Percentiles rank a stretch among this genome's conserved stretches.
Conservation (phyloP, 2,113 vertebrate species). For the Engystomops pustulosus region DNA sequence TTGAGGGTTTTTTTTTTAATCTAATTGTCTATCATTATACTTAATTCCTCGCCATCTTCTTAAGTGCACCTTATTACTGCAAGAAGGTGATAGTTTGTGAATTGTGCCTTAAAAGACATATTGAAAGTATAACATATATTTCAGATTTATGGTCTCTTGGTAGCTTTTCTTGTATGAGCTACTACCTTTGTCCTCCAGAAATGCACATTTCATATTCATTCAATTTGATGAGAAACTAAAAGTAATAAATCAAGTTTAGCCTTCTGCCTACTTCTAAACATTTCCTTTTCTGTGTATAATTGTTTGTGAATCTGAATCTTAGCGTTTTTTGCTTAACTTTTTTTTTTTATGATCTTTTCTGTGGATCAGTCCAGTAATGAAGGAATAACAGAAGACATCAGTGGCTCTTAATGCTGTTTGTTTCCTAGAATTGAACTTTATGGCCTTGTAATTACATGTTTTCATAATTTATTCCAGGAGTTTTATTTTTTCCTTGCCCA, state of each 20-base stretch:
- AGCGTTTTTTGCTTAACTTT: neutral
- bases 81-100: conserved; percentile 9
- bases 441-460: neutral
- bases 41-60: neutral
- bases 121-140: conserved; percentile 7
- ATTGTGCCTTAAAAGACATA: conserved; percentile 54
- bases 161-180: neutral
- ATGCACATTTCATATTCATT: neutral
- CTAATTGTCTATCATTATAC: neutral
- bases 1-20: conserved; percentile 2
- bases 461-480: neutral
- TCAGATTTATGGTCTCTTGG: neutral
- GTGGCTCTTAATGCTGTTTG: neutral
- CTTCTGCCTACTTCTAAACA: neutral
- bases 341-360: neutral
- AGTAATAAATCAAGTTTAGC: neutral
- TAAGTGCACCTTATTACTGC: conserved; percentile 50
- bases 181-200: neutral
- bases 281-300: neutral
- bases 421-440: neutral
- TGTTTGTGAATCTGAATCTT: neutral
- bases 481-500: neutral
- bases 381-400: neutral
- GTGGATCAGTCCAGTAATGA: conserved; percentile 4
- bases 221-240: neutral